Evolutionary conservation across 1,140 invertebrate species (phyloP), one percentile per base, ranked within the genome.

Genomic region (Matsumurasca onukii): DNA sequence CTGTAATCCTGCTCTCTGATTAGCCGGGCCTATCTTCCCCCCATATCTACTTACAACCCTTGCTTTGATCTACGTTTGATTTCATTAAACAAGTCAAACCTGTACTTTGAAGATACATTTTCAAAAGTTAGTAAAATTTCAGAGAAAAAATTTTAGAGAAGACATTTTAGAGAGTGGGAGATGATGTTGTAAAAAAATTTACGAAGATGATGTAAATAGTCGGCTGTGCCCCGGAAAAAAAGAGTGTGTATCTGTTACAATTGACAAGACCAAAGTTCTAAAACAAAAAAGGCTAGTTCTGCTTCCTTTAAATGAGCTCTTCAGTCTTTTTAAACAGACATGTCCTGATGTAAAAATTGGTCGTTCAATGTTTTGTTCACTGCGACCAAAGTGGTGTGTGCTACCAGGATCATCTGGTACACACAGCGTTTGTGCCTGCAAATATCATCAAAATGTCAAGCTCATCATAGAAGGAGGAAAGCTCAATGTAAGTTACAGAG

Each of bases 361-460:
- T 31, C 48, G 34, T 13, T 70, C 65, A 2, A 70, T 31, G 31
- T 70, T 70, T 67, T 61, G 55, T 55, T n/a, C 25, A 30, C 48
- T 70, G 29, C 51, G 55, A 30, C 69, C 69, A 31, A 72, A 72
- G 27, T 66, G 69, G 49, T 70, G 66, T 22, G 29, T 72, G 65
- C 52, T 72, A 15, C 63, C 69, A 55, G 69, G 66, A 31, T 59
- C 69, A 51, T 59, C 69, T 3, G 68, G 68, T 17, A 72, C 68
- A 49, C 71, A 72, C 25, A 72, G 66, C 25, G 69, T 72, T 5
- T 72, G 69, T 70, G 71, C 68, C 22, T 72, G 69, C 65, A 66
- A 62, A 9, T 31, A 62, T 39, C 66, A 72, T 57, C 69, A 70
- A 48, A 72, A 72, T 27, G 15, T 67, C 22, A 68, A 68, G 29